Base-by-base conservation (phyloP, 2,113 vertebrate species). In the Micronycteris hirsuta region DNA sequence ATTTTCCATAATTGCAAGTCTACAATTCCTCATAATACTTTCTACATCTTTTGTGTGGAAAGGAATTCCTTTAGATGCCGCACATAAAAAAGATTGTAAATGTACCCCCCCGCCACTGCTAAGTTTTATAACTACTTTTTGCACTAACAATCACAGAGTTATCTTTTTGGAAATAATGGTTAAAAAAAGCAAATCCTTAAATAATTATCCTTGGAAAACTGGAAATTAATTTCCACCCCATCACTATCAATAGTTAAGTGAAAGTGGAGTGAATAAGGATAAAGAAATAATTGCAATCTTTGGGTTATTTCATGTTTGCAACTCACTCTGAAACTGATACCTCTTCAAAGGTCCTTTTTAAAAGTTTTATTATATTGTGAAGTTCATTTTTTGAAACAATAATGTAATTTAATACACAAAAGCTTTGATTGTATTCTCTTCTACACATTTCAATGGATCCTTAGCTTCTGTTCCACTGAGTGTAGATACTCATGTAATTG, bases 41-140 rank as follows among this genome's bases (percentile, higher is more conserved):
- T 93, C 33, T 65, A 84, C 31, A 41, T 8, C 8, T 14, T 77
- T 91, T 89, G 52, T 43, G 87, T 96, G 28, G 19, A 78, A 89
- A n/a, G 14, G 45, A 93, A 94, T 97, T 82, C 86, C 86, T 92
- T 94, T 95, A 96, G 82, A 89, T 88, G 22, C 52, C 74, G 31
- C 33, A 36, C 24, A 47, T 93, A 97, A 56, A 94, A 84, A 83
- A 77, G 41, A 67, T 90, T 26, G 9, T 89, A 86, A 96, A 87
- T 68, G 33, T 63, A 86, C 24, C 73, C 38, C 24, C 73, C 38
- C 38, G 74, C 11, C 54, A 4, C 58, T 81, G 80, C 26, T 93
- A 74, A 93, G 19, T 78, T 96, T 91, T 89, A 65, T 41, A 85
- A 43, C 16, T 11, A 84, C 19, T 73, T 87, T 86, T 92, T 47